Evolutionary conservation across 2,888 invertebrate genomes (phyloP), one percentile per base, ranked within the genome.

Genomic region (Agrochola circellaris): DNA sequence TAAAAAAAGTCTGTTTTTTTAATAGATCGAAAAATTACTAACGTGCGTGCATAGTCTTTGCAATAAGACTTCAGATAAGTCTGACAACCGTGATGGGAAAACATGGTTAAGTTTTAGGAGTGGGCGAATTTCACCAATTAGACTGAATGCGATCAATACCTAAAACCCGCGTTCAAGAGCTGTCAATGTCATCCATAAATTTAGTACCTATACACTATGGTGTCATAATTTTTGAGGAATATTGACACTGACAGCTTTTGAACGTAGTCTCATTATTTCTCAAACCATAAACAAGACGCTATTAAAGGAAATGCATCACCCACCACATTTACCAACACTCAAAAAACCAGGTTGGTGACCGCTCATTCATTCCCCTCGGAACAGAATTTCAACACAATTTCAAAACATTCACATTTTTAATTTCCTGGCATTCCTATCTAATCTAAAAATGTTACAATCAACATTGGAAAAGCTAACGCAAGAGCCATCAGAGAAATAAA

Each of bases 401-500:
- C 23, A 54, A 71, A 56, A 60, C 42, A 66, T 60, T 48, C 26
- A 26, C 51, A 54, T 38, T 79, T 73, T 15, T 56, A 3, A 66
- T 78, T 66, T 79, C 78, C 65, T 34, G 20, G 56, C 74, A 79
- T 74, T 69, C 34, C n/a, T 20, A 11, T 26, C 38, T 13, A 69
- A 65, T 75, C 38, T 80, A 61, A 75, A 65, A 80, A 56, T 54
- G n/a, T 69, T 23, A 65, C 65, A 60, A 73, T 58, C 64, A 69
- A 60, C 45, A 58, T 26, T 34, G 3, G 17, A 58, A 54, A 51
- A 65, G 1, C 15, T 51, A 76, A 77, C 9, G 13, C 42, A 48
- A 62, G 51, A 66, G 34, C 8, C 15, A 34, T 60, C 26, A 26
- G 7, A 34, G 17, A 30, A n/a, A 60, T 30, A 64, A 48, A 42